Conservation (phyloP, 2,888 invertebrate genomes). For the Pseudococcus viburni region DNA sequence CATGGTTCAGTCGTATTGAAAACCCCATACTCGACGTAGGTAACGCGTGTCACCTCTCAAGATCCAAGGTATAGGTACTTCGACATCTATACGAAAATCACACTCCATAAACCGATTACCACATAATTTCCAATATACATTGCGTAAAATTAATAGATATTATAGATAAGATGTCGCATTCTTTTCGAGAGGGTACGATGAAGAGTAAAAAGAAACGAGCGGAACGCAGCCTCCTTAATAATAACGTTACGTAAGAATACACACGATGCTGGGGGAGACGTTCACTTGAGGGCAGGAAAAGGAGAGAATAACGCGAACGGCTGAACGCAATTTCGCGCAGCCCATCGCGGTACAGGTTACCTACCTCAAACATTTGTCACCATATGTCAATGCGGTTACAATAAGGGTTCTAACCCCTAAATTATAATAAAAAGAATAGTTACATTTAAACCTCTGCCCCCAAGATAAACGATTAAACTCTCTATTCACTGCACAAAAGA, state of each 20-base stretch:
- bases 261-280: background rate
- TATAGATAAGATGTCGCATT: background rate
- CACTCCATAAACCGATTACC: slow-evolving; percentile 45
- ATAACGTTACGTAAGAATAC: slow-evolving; percentile 36
- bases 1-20: background rate
- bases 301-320: slow-evolving; percentile 7
- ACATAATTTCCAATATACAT: slow-evolving; percentile 22
- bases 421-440: slow-evolving; percentile 58
- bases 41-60: slow-evolving; percentile 25
- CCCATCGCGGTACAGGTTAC: slow-evolving; percentile 25
- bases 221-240: slow-evolving; percentile 18
- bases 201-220: background rate
- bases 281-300: background rate
- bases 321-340: slow-evolving; percentile 16
- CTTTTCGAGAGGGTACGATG: background rate
- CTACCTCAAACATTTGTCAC: slow-evolving; percentile 55
- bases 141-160: slow-evolving; percentile 38
- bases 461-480: slow-evolving; percentile 54
- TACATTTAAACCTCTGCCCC: slow-evolving; percentile 40
- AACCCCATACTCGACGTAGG: background rate
- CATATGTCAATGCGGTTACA: slow-evolving; percentile 56
- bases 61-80: background rate
- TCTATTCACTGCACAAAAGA: slow-evolving; percentile 53
- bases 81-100: slow-evolving; percentile 3
- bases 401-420: slow-evolving; percentile 58